Percentiles rank a stretch among this genome's conserved stretches.
These are phyloP conservation scores for Cataglyphis albicans DNA, from an alignment of 2,888 invertebrate genomes.

Conservation along the genomic window DNA sequence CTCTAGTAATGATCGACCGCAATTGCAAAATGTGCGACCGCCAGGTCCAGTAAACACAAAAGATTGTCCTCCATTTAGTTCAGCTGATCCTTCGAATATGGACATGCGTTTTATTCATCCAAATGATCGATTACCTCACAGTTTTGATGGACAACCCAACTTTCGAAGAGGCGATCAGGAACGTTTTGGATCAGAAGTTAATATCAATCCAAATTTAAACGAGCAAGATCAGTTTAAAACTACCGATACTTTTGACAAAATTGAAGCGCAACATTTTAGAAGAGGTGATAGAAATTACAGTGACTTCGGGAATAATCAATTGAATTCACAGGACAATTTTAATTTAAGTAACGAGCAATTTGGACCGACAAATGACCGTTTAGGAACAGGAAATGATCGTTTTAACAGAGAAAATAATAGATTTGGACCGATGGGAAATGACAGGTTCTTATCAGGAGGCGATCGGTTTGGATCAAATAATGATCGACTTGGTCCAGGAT, in stretches of 20 bases:
- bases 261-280: conserved; percentile 60
- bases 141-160: conserved; percentile 55
- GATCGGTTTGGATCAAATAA: conserved; percentile 60
- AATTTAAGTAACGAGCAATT: conserved; percentile 63
- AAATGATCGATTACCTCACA: conserved; percentile 61
- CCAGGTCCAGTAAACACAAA: conserved; percentile 46
- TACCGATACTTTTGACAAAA: conserved; percentile 65
- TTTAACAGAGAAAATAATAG: conserved; percentile 68
- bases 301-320: conserved; percentile 67
- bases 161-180: conserved; percentile 58
- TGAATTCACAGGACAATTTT: conserved; percentile 63
- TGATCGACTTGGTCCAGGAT: conserved; percentile 63
- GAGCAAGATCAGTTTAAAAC: conserved; percentile 70
- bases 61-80: conserved; percentile 58
- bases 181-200: conserved; percentile 61
- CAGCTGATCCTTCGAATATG: conserved; percentile 47
- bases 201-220: conserved; percentile 43
- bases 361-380: conserved; percentile 62
- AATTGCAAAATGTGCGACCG: conserved; percentile 46
- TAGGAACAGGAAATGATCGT: conserved; percentile 61
- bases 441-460: conserved; percentile 55
- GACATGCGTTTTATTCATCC: conserved; percentile 62
- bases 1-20: conserved; percentile 51
- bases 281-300: conserved; percentile 63
- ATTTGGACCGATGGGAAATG: conserved; percentile 59